Evolutionary conservation across 2,797 vertebrate species (phyloP).

Genomic region (Sitta carolinensis): DNA sequence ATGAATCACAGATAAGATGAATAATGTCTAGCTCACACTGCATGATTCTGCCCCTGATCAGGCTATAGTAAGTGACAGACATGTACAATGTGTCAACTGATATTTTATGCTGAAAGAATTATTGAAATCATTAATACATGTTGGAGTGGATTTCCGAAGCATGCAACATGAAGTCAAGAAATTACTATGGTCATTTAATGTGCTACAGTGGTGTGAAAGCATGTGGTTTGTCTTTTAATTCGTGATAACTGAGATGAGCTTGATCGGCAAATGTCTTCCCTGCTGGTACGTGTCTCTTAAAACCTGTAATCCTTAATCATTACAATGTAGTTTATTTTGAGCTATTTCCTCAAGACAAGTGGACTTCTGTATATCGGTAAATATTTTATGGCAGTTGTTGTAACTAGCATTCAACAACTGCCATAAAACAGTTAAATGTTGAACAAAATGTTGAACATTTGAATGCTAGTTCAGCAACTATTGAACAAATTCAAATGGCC

Average conservation of each 20-base stretch:
- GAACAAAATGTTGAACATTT: no score
- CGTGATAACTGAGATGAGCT: neutral
- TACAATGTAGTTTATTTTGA: neutral
- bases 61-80: neutral
- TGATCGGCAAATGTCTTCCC: neutral
- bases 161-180: neutral
- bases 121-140: neutral
- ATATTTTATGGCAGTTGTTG: neutral
- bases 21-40: neutral
- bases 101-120: neutral
- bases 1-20: neutral
- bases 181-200: neutral
- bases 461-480: no score
- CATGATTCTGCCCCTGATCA: neutral
- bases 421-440: no score
- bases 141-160: neutral
- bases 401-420: neutral
- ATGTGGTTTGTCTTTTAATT: neutral
- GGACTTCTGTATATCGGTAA: neutral
- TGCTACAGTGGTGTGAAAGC: neutral
- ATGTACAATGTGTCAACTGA: fast-evolving
- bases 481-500: no score
- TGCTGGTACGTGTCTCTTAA: neutral
- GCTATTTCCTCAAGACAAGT: neutral
- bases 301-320: neutral